Evolutionary conservation across 2,113 vertebrate species (phyloP).

Genomic region (Gadus macrocephalus): DNA sequence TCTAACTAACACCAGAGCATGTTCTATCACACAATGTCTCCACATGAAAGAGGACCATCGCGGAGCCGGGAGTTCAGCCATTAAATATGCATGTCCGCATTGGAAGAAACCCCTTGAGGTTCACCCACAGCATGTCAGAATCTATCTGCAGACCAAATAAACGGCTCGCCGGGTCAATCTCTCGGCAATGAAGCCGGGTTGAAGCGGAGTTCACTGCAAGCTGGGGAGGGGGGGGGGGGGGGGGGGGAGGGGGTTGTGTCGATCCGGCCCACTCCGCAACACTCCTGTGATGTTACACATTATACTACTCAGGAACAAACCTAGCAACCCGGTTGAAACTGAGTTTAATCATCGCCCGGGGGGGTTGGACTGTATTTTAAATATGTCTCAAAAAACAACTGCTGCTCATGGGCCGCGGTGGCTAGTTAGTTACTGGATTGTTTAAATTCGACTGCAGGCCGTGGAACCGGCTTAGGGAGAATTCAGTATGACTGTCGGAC

Average conservation of each 20-base stretch:
- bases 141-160: not conserved
- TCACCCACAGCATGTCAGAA: not conserved
- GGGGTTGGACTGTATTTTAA: not conserved
- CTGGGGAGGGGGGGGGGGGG: slow-evolving; percentile 22
- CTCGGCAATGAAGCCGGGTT: slow-evolving; percentile 28
- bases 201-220: slow-evolving; percentile 49
- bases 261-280: slow-evolving; percentile 22
- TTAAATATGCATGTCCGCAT: slow-evolving; percentile 14
- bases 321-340: slow-evolving; percentile 43
- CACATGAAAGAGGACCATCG: no score
- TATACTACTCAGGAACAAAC: slow-evolving; percentile 34
- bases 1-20: no score
- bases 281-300: slow-evolving; percentile 39
- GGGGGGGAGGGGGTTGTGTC: no score
- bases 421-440: no score
- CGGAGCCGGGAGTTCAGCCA: not conserved
- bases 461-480: not conserved
- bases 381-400: not conserved
- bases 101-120: not conserved
- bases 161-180: slow-evolving; percentile 20
- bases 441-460: not conserved
- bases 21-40: no score
- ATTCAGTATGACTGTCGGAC: no score
- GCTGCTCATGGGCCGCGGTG: no score
- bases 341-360: slow-evolving; percentile 48